Base-by-base conservation (phyloP, 1,140 invertebrate species). In the Papilio machaon region DNA sequence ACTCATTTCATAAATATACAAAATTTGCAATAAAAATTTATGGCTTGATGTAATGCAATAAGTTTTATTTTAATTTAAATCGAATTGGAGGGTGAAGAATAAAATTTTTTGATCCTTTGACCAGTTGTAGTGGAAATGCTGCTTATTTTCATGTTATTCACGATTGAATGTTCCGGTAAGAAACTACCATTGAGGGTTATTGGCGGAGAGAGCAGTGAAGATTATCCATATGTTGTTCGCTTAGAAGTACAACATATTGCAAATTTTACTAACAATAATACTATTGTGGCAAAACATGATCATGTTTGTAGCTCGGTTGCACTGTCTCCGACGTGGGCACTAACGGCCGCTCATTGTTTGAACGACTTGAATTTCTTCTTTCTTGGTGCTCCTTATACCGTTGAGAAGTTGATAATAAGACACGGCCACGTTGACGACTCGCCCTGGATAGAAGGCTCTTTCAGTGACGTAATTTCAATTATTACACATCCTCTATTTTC, bases 201-300 rank as follows among this genome's bases (percentile, higher is more conserved):
- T 19, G 77, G 77, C 11, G 77, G 77, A 23, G 35, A 46, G 10
- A 60, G 47, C 77, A 60, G n/a, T 23, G 77, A 47, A 17, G 58
- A 79, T 23, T 79, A 67, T 43, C 77, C 77, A 23, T 79, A 79
- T 35, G 77, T 79, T 79, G 58, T 79, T 43, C 30, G 77, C 38
- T 38, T 79, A 23, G 77, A 79, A 67, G 19, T 79, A 46, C 77
- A 79, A 23, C 38, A 43, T 46, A 11, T 47, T 1, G 35, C 43
- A 67, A 79, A 79, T 30, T 64, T 79, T 67, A 79, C 58, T 2
- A 77, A 60, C n/a, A 79, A 79, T 19, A 79, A 79, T 23, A 79
- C 58, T 43, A 15, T 79, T 23, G 15, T 67, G 10, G 77, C 77
- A 19, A 60, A 23, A 15, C 77, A 79, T 49, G 30, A 64, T 23